Evolutionary conservation across 2,888 invertebrate species (phyloP).

Genomic region (Polydrusus cervinus): DNA sequence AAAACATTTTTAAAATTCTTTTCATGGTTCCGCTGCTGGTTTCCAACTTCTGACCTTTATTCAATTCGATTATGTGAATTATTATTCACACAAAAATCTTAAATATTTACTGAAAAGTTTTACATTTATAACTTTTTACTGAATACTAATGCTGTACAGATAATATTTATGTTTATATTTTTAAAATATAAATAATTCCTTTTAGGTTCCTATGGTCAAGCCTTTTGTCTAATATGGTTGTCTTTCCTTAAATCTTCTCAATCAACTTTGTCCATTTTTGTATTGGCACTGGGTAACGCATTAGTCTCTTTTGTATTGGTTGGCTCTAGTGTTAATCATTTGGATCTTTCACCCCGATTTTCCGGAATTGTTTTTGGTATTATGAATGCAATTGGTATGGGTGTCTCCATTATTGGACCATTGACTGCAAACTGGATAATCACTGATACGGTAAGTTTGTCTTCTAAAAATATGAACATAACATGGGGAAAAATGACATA

Average conservation of each 20-base stretch:
- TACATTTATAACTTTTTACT: no score
- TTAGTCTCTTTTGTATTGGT: conserved; percentile 19
- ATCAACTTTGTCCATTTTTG: conserved; percentile 33
- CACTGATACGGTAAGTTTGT: conserved; percentile 73
- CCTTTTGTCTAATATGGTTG: conserved; percentile 36
- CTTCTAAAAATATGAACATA: no score
- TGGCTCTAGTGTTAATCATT: conserved; percentile 81
- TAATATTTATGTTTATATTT: no score
- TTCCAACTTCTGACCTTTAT: no score
- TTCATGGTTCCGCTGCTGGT: no score
- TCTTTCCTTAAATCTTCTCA: conserved; percentile 29
- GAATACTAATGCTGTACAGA: no score
- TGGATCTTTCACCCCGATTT: conserved; percentile 86
- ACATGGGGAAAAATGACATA: no score
- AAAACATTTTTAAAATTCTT: no score
- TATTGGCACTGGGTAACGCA: conserved; percentile 29
- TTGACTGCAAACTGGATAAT: conserved; percentile 82
- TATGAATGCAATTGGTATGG: conserved; percentile 83
- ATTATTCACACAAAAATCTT: no score
- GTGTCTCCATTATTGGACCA: conserved; percentile 85
- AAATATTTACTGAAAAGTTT: no score
- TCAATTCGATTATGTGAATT: no score
- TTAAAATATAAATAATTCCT: neutral
- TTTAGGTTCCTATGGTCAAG: conserved; percentile 47
- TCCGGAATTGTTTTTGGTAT: conserved; percentile 89